phyloP scores from a whole-genome alignment of 64 coral and sea anemone genomes.

The Catalaphyllia jardinei region DNA sequence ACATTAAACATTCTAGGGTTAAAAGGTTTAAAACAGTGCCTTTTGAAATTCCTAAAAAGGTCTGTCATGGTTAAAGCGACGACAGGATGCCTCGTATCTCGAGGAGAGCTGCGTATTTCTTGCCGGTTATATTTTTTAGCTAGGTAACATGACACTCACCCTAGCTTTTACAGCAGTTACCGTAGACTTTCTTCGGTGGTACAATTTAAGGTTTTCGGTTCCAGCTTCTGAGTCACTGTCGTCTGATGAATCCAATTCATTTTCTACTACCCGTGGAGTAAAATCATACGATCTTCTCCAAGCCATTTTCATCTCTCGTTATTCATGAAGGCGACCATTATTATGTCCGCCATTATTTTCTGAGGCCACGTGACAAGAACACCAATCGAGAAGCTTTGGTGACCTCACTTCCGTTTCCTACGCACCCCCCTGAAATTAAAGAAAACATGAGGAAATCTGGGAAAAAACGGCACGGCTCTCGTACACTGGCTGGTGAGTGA shows the following conservation, averaged over 20 bases:
- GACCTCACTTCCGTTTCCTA: conserved; percentile 35
- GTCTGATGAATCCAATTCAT: conserved; percentile 88
- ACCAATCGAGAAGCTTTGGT: neutral
- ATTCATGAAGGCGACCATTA: conserved; percentile 8
- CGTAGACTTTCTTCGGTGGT: conserved; percentile 90
- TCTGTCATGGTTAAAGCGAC: neutral
- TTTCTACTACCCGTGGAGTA: conserved; percentile 73
- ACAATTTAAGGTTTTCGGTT: conserved; percentile 65
- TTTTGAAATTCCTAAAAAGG: neutral
- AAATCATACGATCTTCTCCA: conserved; percentile 95
- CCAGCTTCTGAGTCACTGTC: conserved; percentile 86
- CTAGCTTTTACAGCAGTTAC: conserved; percentile 72
- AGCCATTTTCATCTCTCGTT: conserved; percentile 35
- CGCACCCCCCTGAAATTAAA: neutral
- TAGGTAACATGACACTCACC: conserved; percentile 48
- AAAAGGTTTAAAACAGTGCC: neutral
- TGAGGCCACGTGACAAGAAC: conserved; percentile 33
- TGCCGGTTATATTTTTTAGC: neutral
- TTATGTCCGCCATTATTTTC: conserved; percentile 40
- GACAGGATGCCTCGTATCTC: neutral
- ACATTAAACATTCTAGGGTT: conserved; percentile 22
- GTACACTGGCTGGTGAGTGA: too few relatives aligned
- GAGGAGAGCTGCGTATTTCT: neutral
- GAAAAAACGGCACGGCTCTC: neutral
- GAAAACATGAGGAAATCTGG: neutral